Conservation (phyloP, 2,797 vertebrate genomes). For the Dermochelys coriacea region DNA sequence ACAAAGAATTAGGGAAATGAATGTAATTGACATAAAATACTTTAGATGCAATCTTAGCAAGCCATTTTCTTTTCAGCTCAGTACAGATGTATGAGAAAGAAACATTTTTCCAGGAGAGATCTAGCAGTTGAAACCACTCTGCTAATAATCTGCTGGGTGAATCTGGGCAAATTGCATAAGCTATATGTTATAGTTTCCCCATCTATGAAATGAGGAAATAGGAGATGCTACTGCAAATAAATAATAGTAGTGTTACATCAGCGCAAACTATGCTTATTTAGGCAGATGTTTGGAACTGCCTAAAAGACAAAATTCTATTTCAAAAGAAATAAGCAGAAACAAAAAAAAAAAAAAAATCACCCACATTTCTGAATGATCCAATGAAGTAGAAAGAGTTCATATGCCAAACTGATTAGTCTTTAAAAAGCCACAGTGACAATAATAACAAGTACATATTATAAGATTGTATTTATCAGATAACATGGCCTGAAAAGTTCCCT, state of each 20-base stretch:
- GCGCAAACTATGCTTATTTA: constrained; percentile 53
- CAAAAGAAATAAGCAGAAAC: constrained; percentile 7
- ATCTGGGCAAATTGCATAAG: constrained; percentile 18
- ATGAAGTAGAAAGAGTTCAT: background rate
- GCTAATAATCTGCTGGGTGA: background rate
- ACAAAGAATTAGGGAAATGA: background rate
- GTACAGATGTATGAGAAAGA: background rate
- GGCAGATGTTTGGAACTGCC: constrained; percentile 25
- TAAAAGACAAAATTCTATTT: constrained; percentile 38
- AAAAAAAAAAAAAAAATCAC: constrained; percentile 11
- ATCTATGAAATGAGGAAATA: constrained; percentile 11
- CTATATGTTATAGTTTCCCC: constrained; percentile 37
- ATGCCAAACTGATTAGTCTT: constrained; percentile 41
- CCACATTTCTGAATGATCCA: background rate
- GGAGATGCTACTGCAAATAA: constrained; percentile 52
- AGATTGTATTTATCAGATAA: constrained; percentile 50
- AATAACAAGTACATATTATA: constrained; percentile 39
- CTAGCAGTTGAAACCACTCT: constrained; percentile 8
- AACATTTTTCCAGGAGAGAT: background rate
- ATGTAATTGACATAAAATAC: background rate
- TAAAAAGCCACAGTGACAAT: constrained; percentile 20
- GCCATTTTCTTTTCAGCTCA: background rate
- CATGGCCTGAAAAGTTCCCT: constrained; percentile 38
- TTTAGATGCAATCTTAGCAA: background rate
- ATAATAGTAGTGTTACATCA: constrained; percentile 37